Base-by-base conservation (phyloP, 1,140 invertebrate genomes). In the Diorhabda carinulata region DNA sequence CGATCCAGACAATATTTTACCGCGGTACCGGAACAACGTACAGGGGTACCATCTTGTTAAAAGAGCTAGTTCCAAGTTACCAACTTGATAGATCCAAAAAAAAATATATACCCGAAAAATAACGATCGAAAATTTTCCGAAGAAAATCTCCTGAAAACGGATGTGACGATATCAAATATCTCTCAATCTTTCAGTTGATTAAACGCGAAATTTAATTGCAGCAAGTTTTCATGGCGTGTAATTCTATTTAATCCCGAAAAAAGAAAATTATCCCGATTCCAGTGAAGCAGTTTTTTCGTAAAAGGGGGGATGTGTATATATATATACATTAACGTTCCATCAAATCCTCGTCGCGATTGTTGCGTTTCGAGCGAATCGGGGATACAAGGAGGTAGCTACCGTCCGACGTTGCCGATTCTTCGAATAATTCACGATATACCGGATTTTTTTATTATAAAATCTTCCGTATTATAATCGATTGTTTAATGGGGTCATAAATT, bases 211-310 rank as follows among this genome's bases (percentile, higher is more conserved):
- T 73, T 72, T 71, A 73, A 75, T 76, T 75, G 71, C 66, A 75
- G 67, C 73, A 76, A 75, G 75, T 76, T 75, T 76, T 72, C 73
- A 76, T 76, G 75, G 74, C 70, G 72, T 70, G 72, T 76, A 75
- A 75, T 73, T 73, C 67, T 56, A 59, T 76, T 76, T 73, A 25
- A 63, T 70, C 56, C 60, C 57, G 47, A 47, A 64, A 25, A 25
- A 52, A 42, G 7, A 42, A 61, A 72, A 69, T 65, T 58, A 56
- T 44, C 42, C 43, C 25, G 57, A 44, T 60, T 52, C 40, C 25
- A 41, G 63, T 40, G 63, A n/a, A 8, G 63, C 45, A 41, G 63
- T 47, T 45, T 43, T 63, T 9, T n/a, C 10, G 61, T 43, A 25
- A 25, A 25, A 25, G 25, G 47, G 47, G 2, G 47, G 47, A 2